Conservation (phyloP, 2,888 invertebrate species). For the Coelopa pilipes region DNA sequence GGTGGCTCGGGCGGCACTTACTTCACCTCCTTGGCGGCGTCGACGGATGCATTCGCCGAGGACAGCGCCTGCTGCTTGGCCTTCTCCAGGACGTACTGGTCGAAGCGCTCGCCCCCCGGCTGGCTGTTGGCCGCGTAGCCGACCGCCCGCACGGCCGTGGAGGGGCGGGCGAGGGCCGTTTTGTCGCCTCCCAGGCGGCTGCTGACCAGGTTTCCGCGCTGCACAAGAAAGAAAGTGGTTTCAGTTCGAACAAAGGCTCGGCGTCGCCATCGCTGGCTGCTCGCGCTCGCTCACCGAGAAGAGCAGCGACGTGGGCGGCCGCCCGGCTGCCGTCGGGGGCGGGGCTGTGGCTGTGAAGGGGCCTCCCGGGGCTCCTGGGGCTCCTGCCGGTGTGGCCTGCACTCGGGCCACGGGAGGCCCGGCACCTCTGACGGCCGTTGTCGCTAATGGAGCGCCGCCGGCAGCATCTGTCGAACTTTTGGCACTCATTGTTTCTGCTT, state of each 20-base stretch:
- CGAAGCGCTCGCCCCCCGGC: slow-evolving; percentile 72
- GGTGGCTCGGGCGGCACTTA: slow-evolving; percentile 43
- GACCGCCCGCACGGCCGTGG: slow-evolving; percentile 96
- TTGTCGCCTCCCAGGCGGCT: slow-evolving; percentile 60
- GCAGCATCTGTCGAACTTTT: slow-evolving; percentile 44
- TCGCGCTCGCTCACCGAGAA: slow-evolving; percentile 53
- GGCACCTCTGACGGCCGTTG: too few relatives aligned
- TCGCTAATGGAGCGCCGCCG: slow-evolving; percentile 23
- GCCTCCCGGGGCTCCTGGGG: slow-evolving; percentile 22
- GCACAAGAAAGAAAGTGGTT: slow-evolving; percentile 1
- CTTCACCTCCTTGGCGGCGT: slow-evolving; percentile 74
- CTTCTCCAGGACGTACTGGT: slow-evolving; percentile 76
- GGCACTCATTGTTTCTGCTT: slow-evolving; percentile 44
- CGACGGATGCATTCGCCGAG: slow-evolving; percentile 60
- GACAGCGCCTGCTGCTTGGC: slow-evolving; percentile 62
- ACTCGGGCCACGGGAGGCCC: slow-evolving; percentile 35
- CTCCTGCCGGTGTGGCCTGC: slow-evolving; percentile 49
- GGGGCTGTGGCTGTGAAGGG: slow-evolving; percentile 42
- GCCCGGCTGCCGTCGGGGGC: slow-evolving; percentile 59
- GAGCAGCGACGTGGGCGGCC: slow-evolving; percentile 58
- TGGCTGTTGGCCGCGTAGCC: slow-evolving; percentile 83
- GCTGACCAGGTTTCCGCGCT: slow-evolving; percentile 63
- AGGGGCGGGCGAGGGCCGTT: slow-evolving; percentile 75
- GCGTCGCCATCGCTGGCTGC: neutral
- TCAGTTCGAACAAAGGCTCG: slow-evolving; percentile 1